Base-by-base conservation (phyloP, 2,113 vertebrate genomes). In the Fregetta grallaria region DNA sequence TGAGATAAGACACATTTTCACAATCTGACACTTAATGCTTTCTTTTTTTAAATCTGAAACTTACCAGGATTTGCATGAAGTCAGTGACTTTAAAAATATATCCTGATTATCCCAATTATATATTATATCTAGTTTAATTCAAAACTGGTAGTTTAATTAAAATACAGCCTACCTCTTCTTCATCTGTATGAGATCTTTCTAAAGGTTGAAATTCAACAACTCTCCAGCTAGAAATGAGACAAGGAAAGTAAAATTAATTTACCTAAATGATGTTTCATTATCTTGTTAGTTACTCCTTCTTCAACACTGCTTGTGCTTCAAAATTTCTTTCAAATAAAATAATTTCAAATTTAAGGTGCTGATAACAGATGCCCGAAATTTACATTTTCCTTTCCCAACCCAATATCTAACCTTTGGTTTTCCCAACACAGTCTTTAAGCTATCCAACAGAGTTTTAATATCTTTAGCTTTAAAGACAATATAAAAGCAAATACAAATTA, bases 171-270 rank as follows among this genome's bases (percentile, higher is more conserved):
- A 99, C 98, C 98, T 98, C 97, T 80, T 98, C 97, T 90, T 97
- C 97, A 76, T 97, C 96, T 85, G 93, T 56, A 52, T 96, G 89
- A 65, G 58, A 86, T 71, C 96, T 88, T 76, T 96, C 91, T 92
- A 98, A 79, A 94, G 98, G 96, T 11, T 98, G 97, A 74, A 97
- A 85, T 88, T 98, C 96, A 91, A 98, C 93, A 92, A 98, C 94
- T 91, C 98, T 98, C 99, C 99, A 99, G 90, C 99, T 99, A 97
- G 94, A 92, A 87, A 81, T 36, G 85, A 92, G 40, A 97, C 42
- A 93, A 84, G 23, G n/a, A 88, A 93, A 90, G 52, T 78, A 9
- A 85, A 73, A 76, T 92, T 77, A 81, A 56, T 62, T 61, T 72
- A 45, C 38, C 23, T 58, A 84, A 79, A 74, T 44, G 40, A 4